Conservation (phyloP, 1,140 invertebrate species). For the Pantala flavescens region DNA sequence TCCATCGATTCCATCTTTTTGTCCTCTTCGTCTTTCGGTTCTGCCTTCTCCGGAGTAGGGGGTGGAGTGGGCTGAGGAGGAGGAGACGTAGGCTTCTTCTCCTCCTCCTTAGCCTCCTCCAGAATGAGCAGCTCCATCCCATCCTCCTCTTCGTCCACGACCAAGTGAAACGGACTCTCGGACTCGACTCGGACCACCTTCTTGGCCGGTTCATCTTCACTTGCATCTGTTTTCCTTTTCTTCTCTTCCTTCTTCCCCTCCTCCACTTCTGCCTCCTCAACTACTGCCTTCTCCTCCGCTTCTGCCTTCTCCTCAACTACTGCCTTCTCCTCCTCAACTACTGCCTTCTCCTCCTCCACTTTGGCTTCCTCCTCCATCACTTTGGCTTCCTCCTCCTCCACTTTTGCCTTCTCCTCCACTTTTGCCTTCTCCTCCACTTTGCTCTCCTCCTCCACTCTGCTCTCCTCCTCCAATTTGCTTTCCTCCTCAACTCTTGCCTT, state of each 20-base stretch:
- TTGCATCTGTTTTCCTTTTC: neutral
- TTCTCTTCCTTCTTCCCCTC: constrained; percentile 6
- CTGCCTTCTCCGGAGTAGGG: neutral
- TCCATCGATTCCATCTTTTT: neutral
- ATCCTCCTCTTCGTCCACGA: neutral
- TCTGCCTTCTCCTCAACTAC: neutral
- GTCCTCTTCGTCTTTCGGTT: neutral
- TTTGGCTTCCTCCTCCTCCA: neutral
- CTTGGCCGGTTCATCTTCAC: neutral
- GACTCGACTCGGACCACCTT: neutral
- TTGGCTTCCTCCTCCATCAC: neutral
- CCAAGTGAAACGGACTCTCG: neutral
- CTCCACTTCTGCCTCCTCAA: neutral
- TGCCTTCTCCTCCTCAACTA: constrained; percentile 13
- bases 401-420: neutral
- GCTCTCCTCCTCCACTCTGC: neutral
- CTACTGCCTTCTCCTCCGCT: neutral
- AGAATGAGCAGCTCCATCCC: neutral
- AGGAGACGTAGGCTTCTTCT: neutral
- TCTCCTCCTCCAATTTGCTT: neutral
- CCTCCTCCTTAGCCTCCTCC: neutral
- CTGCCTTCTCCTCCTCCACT: neutral
- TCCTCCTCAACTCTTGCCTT: neutral
- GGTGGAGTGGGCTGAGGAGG: neutral
- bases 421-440: neutral